Evolutionary conservation across 2,888 invertebrate genomes (phyloP), one percentile per base, ranked within the genome.

Genomic region (Noctua fimbriata): DNA sequence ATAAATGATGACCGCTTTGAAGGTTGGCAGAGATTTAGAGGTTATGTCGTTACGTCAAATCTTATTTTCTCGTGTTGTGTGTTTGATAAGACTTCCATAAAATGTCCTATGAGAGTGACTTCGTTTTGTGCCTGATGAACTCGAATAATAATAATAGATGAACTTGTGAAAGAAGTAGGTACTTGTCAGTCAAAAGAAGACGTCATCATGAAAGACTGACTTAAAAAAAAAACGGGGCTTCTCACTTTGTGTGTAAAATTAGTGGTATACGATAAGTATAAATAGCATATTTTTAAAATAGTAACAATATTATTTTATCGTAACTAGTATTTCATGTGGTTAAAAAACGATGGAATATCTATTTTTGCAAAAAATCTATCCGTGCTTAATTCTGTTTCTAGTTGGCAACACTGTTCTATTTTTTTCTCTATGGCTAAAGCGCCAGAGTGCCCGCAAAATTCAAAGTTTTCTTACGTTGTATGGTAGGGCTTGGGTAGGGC

Each of bases 1-100:
- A 55, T 84, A 67, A 60, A 82, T 60, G 21, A 52, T 60, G 77
- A 83, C 28, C 55, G 70, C 44, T 83, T 69, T 63, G 79, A 83
- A 81, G 83, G 77, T 81, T 77, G 52, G 0, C 47, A 41, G 24
- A 52, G 28, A 44, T 47, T n/a, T 63, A 41, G 21, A 81, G 82
- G 80, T 80, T 80, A 80, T 66, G 58, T 60, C 2, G 41, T 66
- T 76, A 83, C 77, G 77, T 76, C 65, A 73, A 65, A 16, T 47
- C 47, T 63, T 28, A 16, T 10, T 6, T 28, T 44, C 60, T 73
- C 36, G 7, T n/a, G 24, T 44, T 67, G 41, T n/a, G 66, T 60
- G 36, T 36, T 41, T 14, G 41, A 24, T 14, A n/a, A 24, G 14
- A 65, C 32, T 44, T 18, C 18, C 6, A 0, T 44, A 5, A 0